Conservation (phyloP, 2,797 vertebrate species). For the Platyrinchus mystaceus region DNA sequence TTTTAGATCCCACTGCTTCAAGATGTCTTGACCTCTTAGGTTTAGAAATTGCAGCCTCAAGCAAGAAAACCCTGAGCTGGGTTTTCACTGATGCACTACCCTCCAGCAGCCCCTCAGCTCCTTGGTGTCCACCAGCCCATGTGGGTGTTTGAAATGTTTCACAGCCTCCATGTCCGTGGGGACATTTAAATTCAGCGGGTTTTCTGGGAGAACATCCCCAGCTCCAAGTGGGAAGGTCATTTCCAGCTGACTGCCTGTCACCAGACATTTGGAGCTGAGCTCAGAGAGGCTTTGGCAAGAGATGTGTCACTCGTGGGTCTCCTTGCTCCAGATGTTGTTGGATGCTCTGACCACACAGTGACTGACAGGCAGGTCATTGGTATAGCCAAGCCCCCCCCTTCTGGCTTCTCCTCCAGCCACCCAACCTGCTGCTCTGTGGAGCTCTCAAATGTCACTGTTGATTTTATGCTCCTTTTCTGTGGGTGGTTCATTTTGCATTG, state of each 20-base stretch:
- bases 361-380: neutral
- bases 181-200: neutral
- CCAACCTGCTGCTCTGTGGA: fast-evolving
- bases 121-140: neutral
- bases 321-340: fast-evolving
- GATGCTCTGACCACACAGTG: neutral
- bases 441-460: neutral
- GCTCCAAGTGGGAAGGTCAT: neutral
- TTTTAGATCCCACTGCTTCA: neutral
- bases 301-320: neutral
- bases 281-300: neutral
- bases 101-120: neutral
- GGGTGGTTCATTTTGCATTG: fast-evolving
- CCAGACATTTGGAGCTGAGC: neutral
- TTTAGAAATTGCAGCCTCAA: neutral
- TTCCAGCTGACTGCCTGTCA: neutral
- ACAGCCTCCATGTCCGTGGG: neutral
- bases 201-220: neutral
- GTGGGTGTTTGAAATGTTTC: neutral
- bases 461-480: neutral
- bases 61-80: neutral
- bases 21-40: neutral
- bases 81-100: neutral
- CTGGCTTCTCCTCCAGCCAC: neutral
- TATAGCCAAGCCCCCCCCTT: neutral